Evolutionary conservation across 2,113 vertebrate species (phyloP).

Genomic region (Hipposideros armiger): DNA sequence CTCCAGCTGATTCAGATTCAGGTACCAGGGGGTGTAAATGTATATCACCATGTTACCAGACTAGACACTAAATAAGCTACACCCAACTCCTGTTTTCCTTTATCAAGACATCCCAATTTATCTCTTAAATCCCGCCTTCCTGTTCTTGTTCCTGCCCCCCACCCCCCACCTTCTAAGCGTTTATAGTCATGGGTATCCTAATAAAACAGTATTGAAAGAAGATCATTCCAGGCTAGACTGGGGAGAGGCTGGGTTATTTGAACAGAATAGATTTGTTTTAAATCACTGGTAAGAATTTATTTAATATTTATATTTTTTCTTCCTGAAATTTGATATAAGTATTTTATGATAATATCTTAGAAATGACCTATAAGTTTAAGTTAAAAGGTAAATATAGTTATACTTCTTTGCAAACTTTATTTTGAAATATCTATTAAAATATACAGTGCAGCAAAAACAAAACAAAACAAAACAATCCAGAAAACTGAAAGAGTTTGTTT

Average conservation of each 20-base stretch:
- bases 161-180: not conserved
- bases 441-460: not conserved
- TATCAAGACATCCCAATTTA: not conserved
- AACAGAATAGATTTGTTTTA: not conserved
- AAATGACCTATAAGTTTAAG: not conserved
- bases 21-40: not conserved
- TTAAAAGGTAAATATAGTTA: constrained; percentile 6
- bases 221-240: not conserved
- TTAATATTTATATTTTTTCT: not conserved
- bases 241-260: not conserved
- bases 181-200: not conserved
- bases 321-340: not conserved
- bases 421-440: constrained; percentile 33
- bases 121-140: not conserved
- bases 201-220: not conserved
- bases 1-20: not conserved
- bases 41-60: fast-evolving
- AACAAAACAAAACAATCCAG: not conserved
- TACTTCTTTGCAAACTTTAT: constrained; percentile 17
- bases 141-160: not conserved
- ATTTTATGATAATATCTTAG: not conserved
- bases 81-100: not conserved
- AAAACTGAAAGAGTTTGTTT: not conserved
- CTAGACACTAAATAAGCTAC: not conserved
- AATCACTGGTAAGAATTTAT: not conserved